These are phyloP conservation scores for Scolopax mira DNA, from an alignment of 2,113 vertebrate genomes.

Conservation along the genomic window DNA sequence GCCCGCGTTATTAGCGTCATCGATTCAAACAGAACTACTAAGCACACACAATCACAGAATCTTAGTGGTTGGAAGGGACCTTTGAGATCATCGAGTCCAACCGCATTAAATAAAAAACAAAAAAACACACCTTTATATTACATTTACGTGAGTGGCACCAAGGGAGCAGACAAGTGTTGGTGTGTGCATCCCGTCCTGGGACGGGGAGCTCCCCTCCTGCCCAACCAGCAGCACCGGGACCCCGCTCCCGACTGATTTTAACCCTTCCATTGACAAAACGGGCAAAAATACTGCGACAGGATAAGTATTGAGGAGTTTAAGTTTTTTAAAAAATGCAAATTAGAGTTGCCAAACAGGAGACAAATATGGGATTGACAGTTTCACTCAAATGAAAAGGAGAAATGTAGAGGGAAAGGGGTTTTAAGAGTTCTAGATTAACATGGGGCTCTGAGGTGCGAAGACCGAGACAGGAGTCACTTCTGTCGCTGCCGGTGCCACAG, in stretches of 20 bases:
- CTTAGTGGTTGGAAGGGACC: too few species aligned
- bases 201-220: too few species aligned
- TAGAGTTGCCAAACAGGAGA: background rate
- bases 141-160: accelerated
- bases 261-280: accelerated
- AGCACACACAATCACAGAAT: too few species aligned
- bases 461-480: accelerated
- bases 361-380: accelerated
- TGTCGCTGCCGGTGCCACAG: accelerated
- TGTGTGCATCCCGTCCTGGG: accelerated
- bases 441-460: accelerated
- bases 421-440: background rate
- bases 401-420: background rate
- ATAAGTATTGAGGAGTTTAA: too few species aligned
- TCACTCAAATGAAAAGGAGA: background rate
- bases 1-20: accelerated
- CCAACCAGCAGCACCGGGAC: accelerated
- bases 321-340: background rate
- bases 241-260: accelerated
- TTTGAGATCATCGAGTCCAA: too few species aligned
- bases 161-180: accelerated
- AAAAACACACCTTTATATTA: accelerated
- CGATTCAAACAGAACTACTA: accelerated
- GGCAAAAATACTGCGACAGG: background rate
- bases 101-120: too few species aligned